Evolutionary conservation across 64 coral and sea anemone species (phyloP).

Genomic region (Catalaphyllia jardinei): DNA sequence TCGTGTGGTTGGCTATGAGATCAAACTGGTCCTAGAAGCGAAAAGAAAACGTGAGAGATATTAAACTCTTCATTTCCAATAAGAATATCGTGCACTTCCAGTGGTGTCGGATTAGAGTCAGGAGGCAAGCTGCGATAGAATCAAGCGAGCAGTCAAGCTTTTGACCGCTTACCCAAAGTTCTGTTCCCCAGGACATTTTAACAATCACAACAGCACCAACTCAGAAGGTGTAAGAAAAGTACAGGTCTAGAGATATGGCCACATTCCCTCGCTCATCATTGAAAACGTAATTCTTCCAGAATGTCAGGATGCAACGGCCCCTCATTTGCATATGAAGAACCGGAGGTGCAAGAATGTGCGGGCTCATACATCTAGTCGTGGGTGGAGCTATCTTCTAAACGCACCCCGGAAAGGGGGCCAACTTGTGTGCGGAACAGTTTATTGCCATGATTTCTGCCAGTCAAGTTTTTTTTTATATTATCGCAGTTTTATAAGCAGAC

Average conservation of each 20-base stretch:
- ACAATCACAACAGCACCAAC: background rate
- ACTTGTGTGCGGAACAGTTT: background rate
- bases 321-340: slow-evolving; percentile 36
- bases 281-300: slow-evolving; percentile 17
- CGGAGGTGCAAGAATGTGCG: slow-evolving; percentile 50
- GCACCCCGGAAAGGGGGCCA: slow-evolving; percentile 21
- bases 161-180: slow-evolving; percentile 88
- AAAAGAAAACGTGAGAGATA: slow-evolving; percentile 1
- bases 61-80: background rate
- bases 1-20: slow-evolving; percentile 75
- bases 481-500: too few relatives aligned
- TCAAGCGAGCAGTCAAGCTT: slow-evolving; percentile 29
- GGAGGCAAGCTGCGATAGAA: slow-evolving; percentile 16
- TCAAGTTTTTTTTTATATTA: too few relatives aligned
- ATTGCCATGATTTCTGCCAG: background rate
- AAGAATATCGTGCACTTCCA: background rate
- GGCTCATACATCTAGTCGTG: slow-evolving; percentile 22
- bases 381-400: background rate
- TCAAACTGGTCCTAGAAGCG: slow-evolving; percentile 93
- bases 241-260: slow-evolving; percentile 10
- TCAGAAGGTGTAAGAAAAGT: background rate
- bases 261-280: background rate
- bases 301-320: slow-evolving; percentile 36
- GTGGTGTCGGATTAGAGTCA: slow-evolving; percentile 1
- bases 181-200: slow-evolving; percentile 96